Evolutionary conservation across 2,888 invertebrate genomes (phyloP), one percentile per base, ranked within the genome.

Genomic region (Clostera curtula): DNA sequence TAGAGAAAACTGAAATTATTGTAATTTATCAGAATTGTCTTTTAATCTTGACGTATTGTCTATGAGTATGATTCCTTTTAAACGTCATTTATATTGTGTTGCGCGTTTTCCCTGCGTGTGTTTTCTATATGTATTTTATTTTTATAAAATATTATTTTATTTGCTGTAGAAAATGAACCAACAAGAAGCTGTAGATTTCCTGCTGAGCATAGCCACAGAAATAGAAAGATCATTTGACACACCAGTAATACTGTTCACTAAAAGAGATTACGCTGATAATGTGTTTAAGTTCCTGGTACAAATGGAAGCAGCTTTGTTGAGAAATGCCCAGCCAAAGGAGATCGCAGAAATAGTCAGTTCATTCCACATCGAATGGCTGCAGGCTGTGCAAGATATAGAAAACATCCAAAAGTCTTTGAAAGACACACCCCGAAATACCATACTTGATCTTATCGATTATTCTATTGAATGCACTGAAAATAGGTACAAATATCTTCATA

Each of bases 191-290:
- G 18, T 35, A 0, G 4, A 14, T 8, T 55, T 55, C 27, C 21
- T 64, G 19, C 52, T 55, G 22, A 41, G 31, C 4, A 48, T 65
- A 31, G 45, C 40, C 2, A 51, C 43, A 27, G 62, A 57, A 49
- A 43, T 60, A 17, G 55, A 59, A 34, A 30, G 37, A 13, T 62
- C 60, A 2, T 59, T 52, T 17, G 55, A 57, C 27, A 49, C 27
- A 14, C 65, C 65, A 0, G 55, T 65, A 3, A 56, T 65, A 31
- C 40, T 57, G n/a, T 24, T 64, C n/a, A 65, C 61, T 4, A 29
- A 29, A 22, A 56, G 43, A 12, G 64, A 65, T 32, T 65, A 53
- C 30, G 56, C 53, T 1, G 37, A 45, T 7, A 10, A 25, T 12
- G 37, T 58, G 9, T 50, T 50, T 12, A 35, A 42, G 3, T 31